A percentile compares a stretch with the other conserved stretches of the same genome.
Conservation (phyloP, 2,797 vertebrate species). For the Ctenosaura bakeri region DNA sequence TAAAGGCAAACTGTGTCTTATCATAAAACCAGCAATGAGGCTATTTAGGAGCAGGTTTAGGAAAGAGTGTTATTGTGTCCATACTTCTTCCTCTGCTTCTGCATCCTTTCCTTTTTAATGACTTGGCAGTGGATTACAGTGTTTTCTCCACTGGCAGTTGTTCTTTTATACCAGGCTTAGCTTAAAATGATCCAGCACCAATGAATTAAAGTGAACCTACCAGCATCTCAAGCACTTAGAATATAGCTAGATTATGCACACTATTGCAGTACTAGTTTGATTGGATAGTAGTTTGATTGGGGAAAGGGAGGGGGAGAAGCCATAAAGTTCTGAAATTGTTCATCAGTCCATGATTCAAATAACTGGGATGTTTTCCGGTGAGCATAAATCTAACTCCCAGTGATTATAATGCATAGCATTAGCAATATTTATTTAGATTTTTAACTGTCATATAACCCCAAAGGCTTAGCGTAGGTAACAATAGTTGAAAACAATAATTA, state of each 20-base stretch:
- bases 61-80: slow-evolving; percentile 73
- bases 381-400: slow-evolving; percentile 22
- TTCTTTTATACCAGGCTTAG: slow-evolving; percentile 76
- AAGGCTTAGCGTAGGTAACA: slow-evolving; percentile 19
- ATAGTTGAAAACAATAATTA: neutral
- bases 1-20: slow-evolving; percentile 83
- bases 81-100: slow-evolving; percentile 71
- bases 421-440: slow-evolving; percentile 36
- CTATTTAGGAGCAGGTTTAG: slow-evolving; percentile 76
- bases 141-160: slow-evolving; percentile 73
- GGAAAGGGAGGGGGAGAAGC: slow-evolving; percentile 36
- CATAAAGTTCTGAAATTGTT: slow-evolving; percentile 46
- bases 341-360: slow-evolving; percentile 45
- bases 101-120: slow-evolving; percentile 67
- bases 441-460: slow-evolving; percentile 22
- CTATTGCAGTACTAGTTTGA: slow-evolving; percentile 26
- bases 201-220: slow-evolving; percentile 51
- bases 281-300: slow-evolving; percentile 40
- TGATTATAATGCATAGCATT: slow-evolving; percentile 29
- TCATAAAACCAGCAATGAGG: slow-evolving; percentile 80
- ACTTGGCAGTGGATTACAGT: slow-evolving; percentile 76
- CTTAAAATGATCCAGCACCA: slow-evolving; percentile 77
- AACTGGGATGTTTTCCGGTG: slow-evolving; percentile 19
- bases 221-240: slow-evolving; percentile 53
- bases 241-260: slow-evolving; percentile 59